These are phyloP conservation scores for Halichoeres trimaculatus DNA, from an alignment of 2,113 vertebrate genomes.

Conservation along the genomic window DNA sequence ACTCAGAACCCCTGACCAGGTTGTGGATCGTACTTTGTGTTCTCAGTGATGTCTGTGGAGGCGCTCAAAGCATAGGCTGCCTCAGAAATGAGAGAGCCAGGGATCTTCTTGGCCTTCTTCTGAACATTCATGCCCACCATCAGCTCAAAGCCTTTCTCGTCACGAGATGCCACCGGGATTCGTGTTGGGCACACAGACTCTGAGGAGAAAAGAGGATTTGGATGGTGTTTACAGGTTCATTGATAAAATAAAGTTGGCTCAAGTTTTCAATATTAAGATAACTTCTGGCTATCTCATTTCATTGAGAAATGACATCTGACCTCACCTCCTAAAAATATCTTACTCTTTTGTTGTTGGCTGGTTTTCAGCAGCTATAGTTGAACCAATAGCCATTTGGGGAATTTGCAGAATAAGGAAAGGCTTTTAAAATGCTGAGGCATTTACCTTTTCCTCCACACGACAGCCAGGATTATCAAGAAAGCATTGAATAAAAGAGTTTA, in stretches of 20 bases:
- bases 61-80: slow-evolving; percentile 75
- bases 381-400: no score
- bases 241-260: no score
- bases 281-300: no score
- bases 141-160: slow-evolving; percentile 87
- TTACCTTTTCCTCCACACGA: no score
- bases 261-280: no score
- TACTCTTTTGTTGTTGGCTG: no score
- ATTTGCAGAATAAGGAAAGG: no score
- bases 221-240: background rate
- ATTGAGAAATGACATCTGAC: no score
- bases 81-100: slow-evolving; percentile 81
- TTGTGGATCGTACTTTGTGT: slow-evolving; percentile 76
- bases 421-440: no score
- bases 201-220: slow-evolving; percentile 33
- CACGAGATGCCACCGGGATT: slow-evolving; percentile 85
- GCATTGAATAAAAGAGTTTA: background rate
- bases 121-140: slow-evolving; percentile 83
- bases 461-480: background rate
- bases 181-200: slow-evolving; percentile 86
- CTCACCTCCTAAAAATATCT: no score
- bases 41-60: slow-evolving; percentile 80
- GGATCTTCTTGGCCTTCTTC: slow-evolving; percentile 76
- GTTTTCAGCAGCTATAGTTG: no score
- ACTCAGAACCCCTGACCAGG: background rate